These are phyloP conservation scores for Hirtodrosophila histrioides DNA, from an alignment of 2,888 invertebrate species.

Conservation along the genomic window DNA sequence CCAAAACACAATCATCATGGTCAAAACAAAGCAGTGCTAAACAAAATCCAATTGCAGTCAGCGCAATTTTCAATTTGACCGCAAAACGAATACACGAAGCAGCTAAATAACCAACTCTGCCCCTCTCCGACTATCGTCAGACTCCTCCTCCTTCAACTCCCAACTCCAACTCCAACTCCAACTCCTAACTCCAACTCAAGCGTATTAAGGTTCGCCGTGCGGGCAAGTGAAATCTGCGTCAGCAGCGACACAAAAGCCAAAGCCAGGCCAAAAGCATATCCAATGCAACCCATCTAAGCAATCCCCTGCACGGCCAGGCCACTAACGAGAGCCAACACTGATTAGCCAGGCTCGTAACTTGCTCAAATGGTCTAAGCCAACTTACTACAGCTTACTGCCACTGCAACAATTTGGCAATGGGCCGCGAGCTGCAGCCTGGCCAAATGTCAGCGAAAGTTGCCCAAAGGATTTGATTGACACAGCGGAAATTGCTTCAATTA, in stretches of 20 bases:
- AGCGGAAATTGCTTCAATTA: constrained; percentile 16
- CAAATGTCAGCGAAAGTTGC: constrained; percentile 72
- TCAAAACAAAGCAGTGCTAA: constrained; percentile 46
- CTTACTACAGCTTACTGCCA: not conserved
- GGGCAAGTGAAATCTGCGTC: constrained; percentile 64
- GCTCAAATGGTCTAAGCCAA: constrained; percentile 5
- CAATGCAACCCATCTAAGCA: constrained; percentile 11
- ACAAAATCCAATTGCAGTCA: constrained; percentile 62
- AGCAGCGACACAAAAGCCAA: constrained; percentile 47
- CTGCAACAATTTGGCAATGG: constrained; percentile 25
- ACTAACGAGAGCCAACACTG: constrained; percentile 14
- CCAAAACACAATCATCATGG: constrained; percentile 19
- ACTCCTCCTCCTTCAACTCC: not conserved
- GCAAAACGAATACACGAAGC: constrained; percentile 56
- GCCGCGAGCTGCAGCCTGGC: constrained; percentile 17
- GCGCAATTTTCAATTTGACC: constrained; percentile 71
- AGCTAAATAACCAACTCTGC: constrained; percentile 46
- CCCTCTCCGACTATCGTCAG: not conserved
- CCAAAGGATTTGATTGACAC: constrained; percentile 58
- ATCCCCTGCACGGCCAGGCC: constrained; percentile 12
- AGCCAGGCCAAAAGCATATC: constrained; percentile 19
- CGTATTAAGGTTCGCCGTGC: constrained; percentile 26
- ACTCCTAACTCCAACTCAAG: constrained; percentile 1
- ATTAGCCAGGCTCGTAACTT: constrained; percentile 35
- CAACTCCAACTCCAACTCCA: not conserved